Evolutionary conservation across 2,113 vertebrate genomes (phyloP), one percentile per base, ranked within the genome.

Genomic region (Malurus alboscapulatus): DNA sequence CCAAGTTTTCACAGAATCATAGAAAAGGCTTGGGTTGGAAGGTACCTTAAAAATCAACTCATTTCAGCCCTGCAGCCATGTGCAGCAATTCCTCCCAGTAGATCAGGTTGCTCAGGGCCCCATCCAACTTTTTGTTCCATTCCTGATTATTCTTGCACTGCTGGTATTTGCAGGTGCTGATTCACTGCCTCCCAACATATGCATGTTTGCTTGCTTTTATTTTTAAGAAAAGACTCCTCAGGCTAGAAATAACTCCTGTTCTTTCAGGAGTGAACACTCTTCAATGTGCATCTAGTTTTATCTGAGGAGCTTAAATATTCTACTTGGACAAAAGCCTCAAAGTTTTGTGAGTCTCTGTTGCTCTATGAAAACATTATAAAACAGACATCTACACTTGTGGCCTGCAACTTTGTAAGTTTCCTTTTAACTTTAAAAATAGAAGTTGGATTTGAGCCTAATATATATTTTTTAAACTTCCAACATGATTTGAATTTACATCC

Each of bases 151-250:
- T 86, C 80, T 80, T 6, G 1, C 48, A 48, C 48, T 15, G 25
- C 36, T 74, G 90, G 38, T 78, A 81, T 78, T 81, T 78, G 66
- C 88, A 93, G 86, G 85, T 88, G 57, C 61, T 84, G 86, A 87
- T 68, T 92, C 91, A 84, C 42, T 77, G 53, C 65, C 76, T 90
- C 65, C 17, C 40, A 75, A 74, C 27, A 47, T 8, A 30, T 0
- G 1, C 26, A 63, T 0, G 0, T 92, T 65, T 58, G 45, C 25
- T 36, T 68, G 83, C 36, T 71, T 85, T 82, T 40, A 51, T 83
- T 51, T 88, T 71, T 71, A 78, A 90, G 55, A 77, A 71, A 79
- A 86, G 34, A 17, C 69, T 67, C 50, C 78, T 84, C 15, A 74
- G 65, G 30, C 34, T 93, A n/a, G 38, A 92, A 94, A 93, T 76